These are phyloP conservation scores for Patella pellucida DNA, from an alignment of 2,888 invertebrate genomes.

Conservation along the genomic window DNA sequence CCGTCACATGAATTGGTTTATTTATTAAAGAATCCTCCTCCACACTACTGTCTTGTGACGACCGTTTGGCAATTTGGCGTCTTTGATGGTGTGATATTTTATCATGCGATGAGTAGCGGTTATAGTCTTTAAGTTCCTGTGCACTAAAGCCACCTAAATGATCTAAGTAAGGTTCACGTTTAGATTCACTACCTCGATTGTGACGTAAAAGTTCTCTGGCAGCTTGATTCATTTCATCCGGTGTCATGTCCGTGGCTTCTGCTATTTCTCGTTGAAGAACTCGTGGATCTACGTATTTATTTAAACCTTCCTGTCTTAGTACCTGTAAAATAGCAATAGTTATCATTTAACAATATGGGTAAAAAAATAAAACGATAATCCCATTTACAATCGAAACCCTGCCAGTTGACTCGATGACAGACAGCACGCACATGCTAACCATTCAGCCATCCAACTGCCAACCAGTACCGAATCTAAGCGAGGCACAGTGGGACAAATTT, in stretches of 20 bases:
- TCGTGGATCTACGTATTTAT: slow-evolving; percentile 92
- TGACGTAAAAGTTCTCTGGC: slow-evolving; percentile 84
- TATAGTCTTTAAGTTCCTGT: slow-evolving; percentile 67
- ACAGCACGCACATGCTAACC: no score
- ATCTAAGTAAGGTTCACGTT: slow-evolving; percentile 53
- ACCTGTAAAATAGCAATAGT: slow-evolving; percentile 76
- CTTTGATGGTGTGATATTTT: background rate
- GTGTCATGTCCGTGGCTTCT: slow-evolving; percentile 95
- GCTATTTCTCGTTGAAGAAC: slow-evolving; percentile 96
- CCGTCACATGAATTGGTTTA: slow-evolving; percentile 63
- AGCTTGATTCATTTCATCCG: slow-evolving; percentile 95
- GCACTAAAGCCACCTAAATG: slow-evolving; percentile 63
- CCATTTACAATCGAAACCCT: no score
- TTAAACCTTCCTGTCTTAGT: slow-evolving; percentile 91
- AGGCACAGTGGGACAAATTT: no score
- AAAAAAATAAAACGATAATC: no score
- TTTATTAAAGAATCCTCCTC: slow-evolving; percentile 47
- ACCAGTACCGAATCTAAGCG: no score
- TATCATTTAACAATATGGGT: background rate
- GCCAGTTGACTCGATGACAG: no score
- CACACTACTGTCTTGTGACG: slow-evolving; percentile 38
- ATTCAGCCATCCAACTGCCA: no score
- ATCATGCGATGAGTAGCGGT: slow-evolving; percentile 61
- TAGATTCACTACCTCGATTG: slow-evolving; percentile 18
- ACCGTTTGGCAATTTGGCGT: slow-evolving; percentile 36